These are phyloP conservation scores for Adrianichthys oophorus DNA, from an alignment of 2,797 vertebrate genomes.

Conservation along the genomic window DNA sequence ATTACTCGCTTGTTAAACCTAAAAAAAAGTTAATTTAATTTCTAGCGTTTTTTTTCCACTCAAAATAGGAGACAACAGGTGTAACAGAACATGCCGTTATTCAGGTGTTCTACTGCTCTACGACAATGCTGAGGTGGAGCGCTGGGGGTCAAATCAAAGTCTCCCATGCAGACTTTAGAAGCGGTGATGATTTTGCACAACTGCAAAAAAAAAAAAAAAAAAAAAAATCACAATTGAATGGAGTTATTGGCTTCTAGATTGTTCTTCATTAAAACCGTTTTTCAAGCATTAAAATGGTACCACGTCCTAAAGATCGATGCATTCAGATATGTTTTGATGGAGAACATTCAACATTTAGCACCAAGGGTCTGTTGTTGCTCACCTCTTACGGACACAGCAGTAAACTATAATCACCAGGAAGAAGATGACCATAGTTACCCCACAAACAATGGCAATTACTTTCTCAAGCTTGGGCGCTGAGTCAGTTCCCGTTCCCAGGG, in stretches of 20 bases:
- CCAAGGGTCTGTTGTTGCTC: conserved; percentile 13
- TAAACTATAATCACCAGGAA: conserved; percentile 38
- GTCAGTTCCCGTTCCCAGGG: fast-evolving
- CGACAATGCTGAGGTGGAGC: conserved; percentile 1
- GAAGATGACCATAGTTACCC: conserved; percentile 46
- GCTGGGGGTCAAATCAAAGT: conserved; percentile 48
- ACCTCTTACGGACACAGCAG: conserved; percentile 60
- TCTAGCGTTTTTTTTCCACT: no score
- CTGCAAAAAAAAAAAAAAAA: conserved; percentile 40
- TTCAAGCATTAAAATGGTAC: background rate
- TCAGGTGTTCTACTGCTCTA: background rate
- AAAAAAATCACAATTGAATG: background rate
- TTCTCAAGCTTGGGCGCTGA: conserved; percentile 13
- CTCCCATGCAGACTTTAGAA: conserved; percentile 49
- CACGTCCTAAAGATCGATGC: background rate
- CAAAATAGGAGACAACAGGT: no score
- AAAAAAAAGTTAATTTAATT: no score
- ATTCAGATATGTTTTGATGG: background rate
- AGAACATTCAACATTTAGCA: no score
- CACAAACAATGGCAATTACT: conserved; percentile 58
- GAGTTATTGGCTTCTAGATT: background rate
- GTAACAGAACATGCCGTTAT: no score
- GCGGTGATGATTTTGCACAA: conserved; percentile 41
- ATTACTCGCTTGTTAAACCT: background rate
- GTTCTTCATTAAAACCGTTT: background rate